Percentiles rank a stretch among this genome's conserved stretches.
These are phyloP conservation scores for Tachysurus vachellii DNA, from an alignment of 2,113 vertebrate species.

Conservation along the genomic window DNA sequence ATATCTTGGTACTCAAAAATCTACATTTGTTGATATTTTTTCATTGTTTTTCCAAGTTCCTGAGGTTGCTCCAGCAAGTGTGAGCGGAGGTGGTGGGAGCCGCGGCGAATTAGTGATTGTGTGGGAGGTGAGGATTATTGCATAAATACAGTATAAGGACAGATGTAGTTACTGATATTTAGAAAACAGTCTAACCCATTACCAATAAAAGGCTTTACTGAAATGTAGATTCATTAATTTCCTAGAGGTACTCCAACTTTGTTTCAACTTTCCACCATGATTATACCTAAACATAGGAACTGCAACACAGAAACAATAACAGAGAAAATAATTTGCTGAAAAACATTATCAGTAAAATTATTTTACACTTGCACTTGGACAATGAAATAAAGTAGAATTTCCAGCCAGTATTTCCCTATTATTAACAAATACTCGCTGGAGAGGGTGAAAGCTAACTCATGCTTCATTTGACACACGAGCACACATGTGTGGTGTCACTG, in stretches of 20 bases:
- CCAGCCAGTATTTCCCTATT: no score
- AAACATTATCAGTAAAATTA: no score
- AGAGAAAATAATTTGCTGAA: no score
- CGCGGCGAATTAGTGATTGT: constrained; percentile 84
- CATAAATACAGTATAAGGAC: background rate
- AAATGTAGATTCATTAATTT: background rate
- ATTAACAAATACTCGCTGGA: no score
- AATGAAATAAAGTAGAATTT: no score
- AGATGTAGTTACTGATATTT: background rate
- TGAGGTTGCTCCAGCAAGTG: constrained; percentile 72
- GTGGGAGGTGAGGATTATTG: constrained; percentile 80
- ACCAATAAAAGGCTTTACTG: background rate
- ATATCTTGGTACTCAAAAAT: constrained; percentile 3
- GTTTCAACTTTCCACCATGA: background rate
- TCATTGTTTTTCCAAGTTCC: constrained; percentile 73
- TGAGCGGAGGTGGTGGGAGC: constrained; percentile 83
- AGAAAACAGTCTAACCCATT: background rate
- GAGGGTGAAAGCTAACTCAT: no score
- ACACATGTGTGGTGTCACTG: no score
- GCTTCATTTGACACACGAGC: no score
- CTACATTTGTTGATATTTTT: background rate
- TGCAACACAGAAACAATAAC: no score
- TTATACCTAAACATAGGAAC: background rate
- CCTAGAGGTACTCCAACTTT: background rate
- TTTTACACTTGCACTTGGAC: no score